phyloP scores from a whole-genome alignment of 1,140 invertebrate species.

The Drosophila chauvacae region DNA sequence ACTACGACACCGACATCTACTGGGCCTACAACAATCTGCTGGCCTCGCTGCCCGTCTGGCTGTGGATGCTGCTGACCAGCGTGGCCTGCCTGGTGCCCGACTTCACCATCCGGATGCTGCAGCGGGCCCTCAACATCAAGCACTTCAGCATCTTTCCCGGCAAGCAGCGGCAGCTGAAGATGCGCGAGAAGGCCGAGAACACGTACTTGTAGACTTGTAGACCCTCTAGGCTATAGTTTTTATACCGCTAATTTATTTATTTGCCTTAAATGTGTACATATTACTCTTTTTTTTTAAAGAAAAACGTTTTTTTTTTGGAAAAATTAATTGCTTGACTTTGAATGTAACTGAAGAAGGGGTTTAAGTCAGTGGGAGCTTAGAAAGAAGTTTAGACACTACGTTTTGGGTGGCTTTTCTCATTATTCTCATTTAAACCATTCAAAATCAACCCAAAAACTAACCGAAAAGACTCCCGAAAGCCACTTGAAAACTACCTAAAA shows the following conservation, averaged over 20 bases:
- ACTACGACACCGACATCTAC: slow-evolving; percentile 87
- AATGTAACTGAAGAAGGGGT: not conserved
- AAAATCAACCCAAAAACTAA: too few species aligned
- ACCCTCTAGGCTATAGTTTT: slow-evolving; percentile 37
- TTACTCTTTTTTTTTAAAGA: slow-evolving; percentile 53
- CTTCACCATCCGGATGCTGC: slow-evolving; percentile 81
- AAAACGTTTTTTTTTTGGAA: slow-evolving; percentile 47
- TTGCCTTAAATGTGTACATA: slow-evolving; percentile 51
- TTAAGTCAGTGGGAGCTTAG: not conserved
- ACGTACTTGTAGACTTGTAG: slow-evolving; percentile 58
- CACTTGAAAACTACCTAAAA: too few species aligned
- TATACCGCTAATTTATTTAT: slow-evolving; percentile 71
- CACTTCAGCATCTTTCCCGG: slow-evolving; percentile 73
- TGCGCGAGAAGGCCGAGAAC: slow-evolving; percentile 67
- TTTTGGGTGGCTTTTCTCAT: not conserved
- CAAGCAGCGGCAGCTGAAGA: slow-evolving; percentile 60
- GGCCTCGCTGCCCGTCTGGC: slow-evolving; percentile 87
- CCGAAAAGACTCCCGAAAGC: too few species aligned
- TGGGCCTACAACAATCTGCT: slow-evolving; percentile 87
- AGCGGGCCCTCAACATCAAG: slow-evolving; percentile 65
- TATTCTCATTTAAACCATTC: too few species aligned
- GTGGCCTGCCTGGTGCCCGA: slow-evolving; percentile 88
- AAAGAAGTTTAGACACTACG: not conserved
- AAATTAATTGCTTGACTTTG: not conserved
- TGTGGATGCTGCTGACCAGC: slow-evolving; percentile 86